Base-by-base conservation (phyloP, 1,140 invertebrate species). In the Apis dorsata region DNA sequence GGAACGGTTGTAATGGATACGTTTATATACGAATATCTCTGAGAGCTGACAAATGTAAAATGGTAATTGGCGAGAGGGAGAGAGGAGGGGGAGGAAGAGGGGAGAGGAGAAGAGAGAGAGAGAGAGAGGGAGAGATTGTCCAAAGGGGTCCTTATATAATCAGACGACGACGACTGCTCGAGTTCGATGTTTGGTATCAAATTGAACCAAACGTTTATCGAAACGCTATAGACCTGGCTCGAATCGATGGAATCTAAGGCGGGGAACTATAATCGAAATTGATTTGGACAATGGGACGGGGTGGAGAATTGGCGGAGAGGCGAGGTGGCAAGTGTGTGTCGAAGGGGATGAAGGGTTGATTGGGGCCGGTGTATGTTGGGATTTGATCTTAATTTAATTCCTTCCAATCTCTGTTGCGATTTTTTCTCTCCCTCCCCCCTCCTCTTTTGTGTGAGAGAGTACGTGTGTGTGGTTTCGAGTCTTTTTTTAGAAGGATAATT, bases 1-100 rank as follows among this genome's bases (percentile, higher is more conserved):
- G 28, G 65, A 66, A 21, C 49, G 60, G 71, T 44, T 63, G 28
- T 65, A 73, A 82, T 83, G 57, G 75, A 72, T 72, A 72, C 53
- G 71, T 72, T 44, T 44, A 44, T 57, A 57, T 57, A 34, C 71
- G 71, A 63, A 73, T 44, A 44, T 57, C 19, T 28, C 55, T 24
- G n/a, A 10, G 24, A 57, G 24, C n/a, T 72, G 28, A 72, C 51
- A 72, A 34, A 72, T 34, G 53, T 34, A 34, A 72, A 34, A 57
- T 57, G 53, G 53, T 57, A 59, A 73, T 59, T 73, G 55, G 17
- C 51, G 10, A 9, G 12, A 13, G 13, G 21, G 13, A 17, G 62
- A 9, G 13, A 1, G 0, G 3, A 15, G 0, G 55, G 7, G 10
- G 55, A 15, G 15, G 15, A 17, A 4, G 53, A 10, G 53, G 53